Conservation (phyloP, 2,888 invertebrate species). For the Eutolmus rufibarbis region DNA sequence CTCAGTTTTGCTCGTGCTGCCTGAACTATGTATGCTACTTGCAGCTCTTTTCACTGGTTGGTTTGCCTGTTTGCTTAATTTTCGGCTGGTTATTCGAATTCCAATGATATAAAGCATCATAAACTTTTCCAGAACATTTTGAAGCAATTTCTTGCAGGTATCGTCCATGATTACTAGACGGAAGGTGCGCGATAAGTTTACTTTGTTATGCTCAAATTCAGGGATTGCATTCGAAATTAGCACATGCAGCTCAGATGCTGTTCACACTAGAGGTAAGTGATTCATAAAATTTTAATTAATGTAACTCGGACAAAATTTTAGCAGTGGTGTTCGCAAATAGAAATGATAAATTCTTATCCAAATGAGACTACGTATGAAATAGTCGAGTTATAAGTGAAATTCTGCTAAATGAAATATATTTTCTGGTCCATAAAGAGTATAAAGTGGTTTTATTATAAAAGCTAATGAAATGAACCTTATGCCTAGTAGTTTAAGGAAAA, state of each 20-base stretch:
- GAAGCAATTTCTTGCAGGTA: background rate
- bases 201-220: background rate
- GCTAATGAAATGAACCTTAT: too few species aligned
- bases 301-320: background rate
- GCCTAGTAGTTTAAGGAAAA: too few species aligned
- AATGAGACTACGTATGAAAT: background rate
- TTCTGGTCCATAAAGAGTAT: too few species aligned
- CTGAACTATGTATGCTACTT: background rate
- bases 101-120: background rate
- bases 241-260: background rate
- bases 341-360: background rate
- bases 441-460: too few species aligned
- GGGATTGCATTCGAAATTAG: background rate
- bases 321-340: background rate
- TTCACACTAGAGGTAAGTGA: background rate
- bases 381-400: too few species aligned
- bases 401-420: too few species aligned
- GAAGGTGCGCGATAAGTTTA: background rate
- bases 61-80: background rate
- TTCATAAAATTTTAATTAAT: background rate
- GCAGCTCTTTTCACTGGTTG: background rate
- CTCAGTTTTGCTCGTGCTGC: background rate
- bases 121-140: background rate
- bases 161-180: background rate
- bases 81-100: background rate